Percentiles rank a stretch among this genome's conserved stretches.
These are phyloP conservation scores for Bergia puertoricense DNA, from an alignment of 92 coral and sea anemone species.

Conservation along the genomic window DNA sequence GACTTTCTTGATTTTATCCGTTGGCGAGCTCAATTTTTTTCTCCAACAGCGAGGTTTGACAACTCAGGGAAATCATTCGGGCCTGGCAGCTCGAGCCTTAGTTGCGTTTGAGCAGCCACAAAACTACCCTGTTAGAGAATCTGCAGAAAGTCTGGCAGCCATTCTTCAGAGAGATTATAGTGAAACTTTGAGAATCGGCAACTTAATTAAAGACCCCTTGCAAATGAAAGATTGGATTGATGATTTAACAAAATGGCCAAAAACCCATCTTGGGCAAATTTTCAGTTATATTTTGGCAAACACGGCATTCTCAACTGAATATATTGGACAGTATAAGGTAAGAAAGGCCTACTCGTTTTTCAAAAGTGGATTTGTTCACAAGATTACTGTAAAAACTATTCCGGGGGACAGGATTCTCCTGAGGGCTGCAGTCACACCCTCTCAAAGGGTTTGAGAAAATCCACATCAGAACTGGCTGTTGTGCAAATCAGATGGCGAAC, in stretches of 20 bases:
- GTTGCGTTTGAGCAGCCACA: conserved; percentile 9
- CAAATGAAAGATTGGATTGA: neutral
- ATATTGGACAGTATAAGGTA: too few relatives aligned
- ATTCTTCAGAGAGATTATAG: conserved; percentile 2
- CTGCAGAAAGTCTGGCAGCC: conserved; percentile 1
- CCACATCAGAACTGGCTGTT: too few relatives aligned
- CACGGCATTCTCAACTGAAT: too few relatives aligned
- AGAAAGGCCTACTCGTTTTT: too few relatives aligned
- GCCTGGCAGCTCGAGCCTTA: conserved; percentile 11
- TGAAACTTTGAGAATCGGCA: neutral
- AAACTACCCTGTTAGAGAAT: conserved; percentile 1
- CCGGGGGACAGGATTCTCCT: too few relatives aligned
- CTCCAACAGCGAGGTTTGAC: neutral
- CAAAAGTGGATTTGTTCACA: too few relatives aligned
- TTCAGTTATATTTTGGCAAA: too few relatives aligned
- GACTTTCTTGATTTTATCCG: conserved; percentile 2
- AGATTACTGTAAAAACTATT: too few relatives aligned
- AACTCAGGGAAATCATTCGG: conserved; percentile 2
- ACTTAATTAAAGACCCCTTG: conserved; percentile 1
- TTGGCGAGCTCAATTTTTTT: conserved; percentile 4
- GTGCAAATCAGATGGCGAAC: too few relatives aligned
- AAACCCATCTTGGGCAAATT: too few relatives aligned
- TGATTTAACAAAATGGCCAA: conserved; percentile 8
- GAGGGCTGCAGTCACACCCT: too few relatives aligned
- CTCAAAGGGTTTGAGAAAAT: too few relatives aligned